phyloP scores from a whole-genome alignment of 2,113 vertebrate genomes.

The Chionomys nivalis region DNA sequence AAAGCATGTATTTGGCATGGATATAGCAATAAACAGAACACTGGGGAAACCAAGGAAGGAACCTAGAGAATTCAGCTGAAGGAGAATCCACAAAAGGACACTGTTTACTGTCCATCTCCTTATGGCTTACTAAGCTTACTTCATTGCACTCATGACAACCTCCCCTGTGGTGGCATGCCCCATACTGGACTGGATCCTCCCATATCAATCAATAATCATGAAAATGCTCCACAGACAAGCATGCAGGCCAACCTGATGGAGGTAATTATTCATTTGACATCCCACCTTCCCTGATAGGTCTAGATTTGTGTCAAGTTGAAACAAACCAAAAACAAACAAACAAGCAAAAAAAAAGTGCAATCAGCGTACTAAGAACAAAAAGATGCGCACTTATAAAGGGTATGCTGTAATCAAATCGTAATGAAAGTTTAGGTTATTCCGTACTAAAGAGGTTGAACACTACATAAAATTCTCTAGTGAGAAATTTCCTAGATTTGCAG shows the following conservation, averaged over 20 bases:
- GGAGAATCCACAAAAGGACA: no score
- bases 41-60: background rate
- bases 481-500: background rate
- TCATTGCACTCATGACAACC: no score
- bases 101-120: background rate
- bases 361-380: background rate
- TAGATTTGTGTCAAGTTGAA: background rate
- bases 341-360: accelerated
- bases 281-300: background rate
- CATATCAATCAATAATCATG: background rate
- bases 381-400: background rate
- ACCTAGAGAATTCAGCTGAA: background rate
- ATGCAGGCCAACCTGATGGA: no score
- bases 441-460: background rate
- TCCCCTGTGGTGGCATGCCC: background rate
- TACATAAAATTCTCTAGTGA: background rate
- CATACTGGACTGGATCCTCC: background rate
- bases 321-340: background rate
- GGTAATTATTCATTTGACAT: background rate
- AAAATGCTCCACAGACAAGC: background rate
- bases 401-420: background rate
- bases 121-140: background rate
- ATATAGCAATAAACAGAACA: background rate
- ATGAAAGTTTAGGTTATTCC: background rate
- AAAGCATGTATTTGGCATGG: background rate